Base-by-base conservation (phyloP, 2,888 invertebrate species). In the Drosophila tanythrix region DNA sequence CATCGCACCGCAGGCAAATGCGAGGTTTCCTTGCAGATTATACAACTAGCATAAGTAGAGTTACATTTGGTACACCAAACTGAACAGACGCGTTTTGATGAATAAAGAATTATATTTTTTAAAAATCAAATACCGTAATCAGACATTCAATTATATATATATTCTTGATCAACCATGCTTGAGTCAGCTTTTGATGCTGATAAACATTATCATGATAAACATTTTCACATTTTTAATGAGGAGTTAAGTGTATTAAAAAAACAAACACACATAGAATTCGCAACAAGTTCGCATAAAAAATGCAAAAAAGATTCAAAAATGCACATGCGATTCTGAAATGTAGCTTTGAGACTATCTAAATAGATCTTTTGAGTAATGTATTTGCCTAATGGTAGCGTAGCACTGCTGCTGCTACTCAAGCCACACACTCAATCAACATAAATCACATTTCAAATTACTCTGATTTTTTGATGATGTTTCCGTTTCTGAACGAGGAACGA, bases 401-500 rank as follows among this genome's bases (percentile, higher is more conserved):
- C 21, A 21, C 21, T 21, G 21, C 21, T 21, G 21, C 21, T 21
- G 21, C 43, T 35, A 2, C 13, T 8, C 13, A 27, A 21, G 31
- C 40, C 38, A 52, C 59, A 46, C 21, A 21, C 21, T 13, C 31
- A 76, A 66, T 76, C 53, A 61, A 27, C 53, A 79, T 74, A 64
- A 79, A 74, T 58, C 70, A 71, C 21, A 63, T 60, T 61, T 50
- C n/a, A 53, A 50, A 53, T 2, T 57, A 57, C 53, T 61, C 46
- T 43, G 56, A 56, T 59, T 65, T 59, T 65, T n/a, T 50, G 48
- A 25, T 53, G 53, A 36, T 56, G 79, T 64, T 79, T 78, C 77
- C 77, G 79, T 71, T 75, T 78, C 5, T 25, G 15, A 13, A n/a
- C 43, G 51, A 53, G 31, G 15, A 13, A n/a, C 43, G 51, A 53